Evolutionary conservation across 2,888 invertebrate species (phyloP), one percentile per base, ranked within the genome.

Genomic region (Caenorhabditis zanzibari): DNA sequence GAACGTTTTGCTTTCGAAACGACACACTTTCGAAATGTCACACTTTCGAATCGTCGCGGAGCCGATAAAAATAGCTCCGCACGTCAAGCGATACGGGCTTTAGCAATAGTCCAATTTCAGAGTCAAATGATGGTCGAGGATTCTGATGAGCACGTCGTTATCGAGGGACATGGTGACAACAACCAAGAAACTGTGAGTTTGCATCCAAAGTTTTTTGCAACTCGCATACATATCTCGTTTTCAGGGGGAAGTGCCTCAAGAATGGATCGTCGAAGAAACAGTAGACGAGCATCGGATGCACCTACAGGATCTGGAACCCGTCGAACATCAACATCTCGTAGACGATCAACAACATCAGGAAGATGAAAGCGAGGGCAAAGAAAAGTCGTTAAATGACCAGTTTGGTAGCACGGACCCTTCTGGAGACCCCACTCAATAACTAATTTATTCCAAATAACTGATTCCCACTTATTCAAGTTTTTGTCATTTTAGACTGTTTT

Each of bases 251-350:
- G 83, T 82, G 5, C 77, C 80, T 16, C 72, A 59, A 19, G 84
- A 81, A 26, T 84, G 84, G 84, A 84, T 84, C 28, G 81, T 81
- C 1, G 84, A 84, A 35, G 81, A 84, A 49, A 77, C 84, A 7
- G 84, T 84, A 0, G 81, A 68, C 5, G 68, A 81, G 41, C 68
- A 81, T 24, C 69, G 41, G 12, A 52, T 66, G 58, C 64, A 75
- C 32, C 19, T 75, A 22, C 59, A 81, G 47, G 64, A 26, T 12
- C 24, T 72, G 16, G 81, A 80, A 26, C 28, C 26, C 3, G 77
- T 59, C 19, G 75, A 71, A 2, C 54, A 68, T 22, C 49, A 49
- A 4, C 80, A 80, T 16, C 7, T 59, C 9, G 56, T 47, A 5
- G 58, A 56, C 7, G 61, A 75, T 19, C 54, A 81, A 68, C 74